Evolutionary conservation across 1,140 invertebrate species (phyloP), one percentile per base, ranked within the genome.

Genomic region (Nixonia krombeini): DNA sequence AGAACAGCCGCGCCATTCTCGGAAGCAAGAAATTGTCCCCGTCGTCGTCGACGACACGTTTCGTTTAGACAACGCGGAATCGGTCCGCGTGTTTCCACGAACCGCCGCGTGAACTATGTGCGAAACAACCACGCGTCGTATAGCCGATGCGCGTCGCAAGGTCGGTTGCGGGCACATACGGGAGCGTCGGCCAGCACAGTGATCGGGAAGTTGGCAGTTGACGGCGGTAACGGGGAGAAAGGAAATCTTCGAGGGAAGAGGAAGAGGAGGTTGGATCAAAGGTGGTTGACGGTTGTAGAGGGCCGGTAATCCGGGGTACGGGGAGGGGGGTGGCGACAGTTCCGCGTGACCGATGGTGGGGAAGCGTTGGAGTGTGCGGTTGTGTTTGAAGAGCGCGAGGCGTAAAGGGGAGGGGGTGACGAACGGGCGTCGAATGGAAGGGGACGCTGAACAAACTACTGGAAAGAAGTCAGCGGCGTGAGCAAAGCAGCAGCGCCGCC

Each of bases 391-490:
- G 64, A 40, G 58, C 47, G 51, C 25, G 38, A 51, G 53, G 52
- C 10, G n/a, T n/a, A n/a, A n/a, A 52, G 55, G 28, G 53, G 53
- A 37, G 51, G 50, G 23, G 41, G 35, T 57, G 52, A 67, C 45
- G 31, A 51, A 12, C 17, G 26, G 57, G 25, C 23, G 45, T 15
- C 31, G 33, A 26, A 33, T 40, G 71, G 70, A 52, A 68, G 78
- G 64, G 52, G 66, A 66, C 15, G 73, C 47, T 64, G 76, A 79
- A 83, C 82, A 84, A 85, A 83, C 83, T 84, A 82, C 80, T 75
- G 80, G 72, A 75, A 83, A 79, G 81, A 81, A 84, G 78, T 82
- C 79, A 82, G 75, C 70, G 74, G 72, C 59, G 50, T 79, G 75
- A 79, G 78, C 76, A 79, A 76, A 75, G 78, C 79, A 77, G 62